A percentile compares a stretch with the other conserved stretches of the same genome.
phyloP scores from a whole-genome alignment of 2,113 vertebrate genomes.

The Rhadina sibilatrix region DNA sequence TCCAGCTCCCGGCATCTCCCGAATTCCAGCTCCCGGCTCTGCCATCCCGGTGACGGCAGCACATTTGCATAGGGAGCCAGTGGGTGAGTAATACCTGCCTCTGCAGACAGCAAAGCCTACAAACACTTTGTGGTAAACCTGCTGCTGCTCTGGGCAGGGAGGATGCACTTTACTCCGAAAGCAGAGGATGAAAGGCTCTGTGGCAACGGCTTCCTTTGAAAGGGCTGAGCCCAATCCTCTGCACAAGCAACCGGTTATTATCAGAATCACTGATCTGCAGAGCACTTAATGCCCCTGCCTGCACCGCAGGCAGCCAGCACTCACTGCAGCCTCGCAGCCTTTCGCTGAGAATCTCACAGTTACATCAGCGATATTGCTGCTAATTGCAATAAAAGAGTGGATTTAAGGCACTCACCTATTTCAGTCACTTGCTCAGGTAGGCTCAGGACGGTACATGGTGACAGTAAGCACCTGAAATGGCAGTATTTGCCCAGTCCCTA shows the following conservation, averaged over 20 bases:
- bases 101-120: conserved; percentile 4
- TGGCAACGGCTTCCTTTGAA: conserved; percentile 63
- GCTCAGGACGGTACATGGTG: background rate
- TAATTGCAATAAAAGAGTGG: background rate
- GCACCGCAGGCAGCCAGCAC: background rate
- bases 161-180: conserved; percentile 7
- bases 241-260: conserved; percentile 55
- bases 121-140: background rate
- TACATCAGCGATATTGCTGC: background rate
- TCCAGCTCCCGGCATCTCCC: background rate
- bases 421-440: background rate
- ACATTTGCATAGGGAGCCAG: background rate
- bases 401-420: background rate
- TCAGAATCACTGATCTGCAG: conserved; percentile 54
- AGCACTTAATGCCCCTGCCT: background rate
- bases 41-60: background rate
- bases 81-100: background rate
- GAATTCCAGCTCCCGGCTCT: background rate
- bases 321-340: background rate
- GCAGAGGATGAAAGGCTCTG: conserved; percentile 58
- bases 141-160: conserved; percentile 40
- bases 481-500: background rate
- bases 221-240: conserved; percentile 66
- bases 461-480: background rate
- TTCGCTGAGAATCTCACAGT: background rate